phyloP scores from a whole-genome alignment of 2,888 invertebrate genomes.

The Sepiola atlantica region DNA sequence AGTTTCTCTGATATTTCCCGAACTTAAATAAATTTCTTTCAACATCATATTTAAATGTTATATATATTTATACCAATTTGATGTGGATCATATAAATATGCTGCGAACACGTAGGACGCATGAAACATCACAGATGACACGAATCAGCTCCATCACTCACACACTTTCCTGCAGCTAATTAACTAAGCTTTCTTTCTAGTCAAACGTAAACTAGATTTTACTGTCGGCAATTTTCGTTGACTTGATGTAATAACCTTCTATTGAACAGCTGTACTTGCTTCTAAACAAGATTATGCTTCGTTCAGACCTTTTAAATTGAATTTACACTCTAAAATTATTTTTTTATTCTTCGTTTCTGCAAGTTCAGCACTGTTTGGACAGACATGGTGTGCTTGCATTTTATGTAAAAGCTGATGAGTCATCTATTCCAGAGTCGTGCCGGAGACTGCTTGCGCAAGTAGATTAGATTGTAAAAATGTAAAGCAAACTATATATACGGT shows the following conservation, averaged over 20 bases:
- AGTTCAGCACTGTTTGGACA: not conserved
- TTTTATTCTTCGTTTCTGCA: not conserved
- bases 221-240: not conserved
- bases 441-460: not conserved
- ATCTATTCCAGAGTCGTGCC: not conserved
- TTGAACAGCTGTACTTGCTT: not conserved
- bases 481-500: not conserved
- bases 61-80: not conserved
- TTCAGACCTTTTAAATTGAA: not conserved
- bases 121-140: not conserved
- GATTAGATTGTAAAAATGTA: not conserved
- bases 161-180: not conserved
- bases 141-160: not conserved
- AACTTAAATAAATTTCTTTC: not conserved
- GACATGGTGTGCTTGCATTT: not conserved
- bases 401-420: not conserved
- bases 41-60: not conserved
- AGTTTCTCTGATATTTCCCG: not conserved
- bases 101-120: not conserved
- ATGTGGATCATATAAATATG: not conserved
- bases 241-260: conserved; percentile 9
- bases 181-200: not conserved
- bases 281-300: not conserved
- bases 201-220: not conserved
- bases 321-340: not conserved